phyloP scores from a whole-genome alignment of 1,140 invertebrate species.

The Nasonia vitripennis region DNA sequence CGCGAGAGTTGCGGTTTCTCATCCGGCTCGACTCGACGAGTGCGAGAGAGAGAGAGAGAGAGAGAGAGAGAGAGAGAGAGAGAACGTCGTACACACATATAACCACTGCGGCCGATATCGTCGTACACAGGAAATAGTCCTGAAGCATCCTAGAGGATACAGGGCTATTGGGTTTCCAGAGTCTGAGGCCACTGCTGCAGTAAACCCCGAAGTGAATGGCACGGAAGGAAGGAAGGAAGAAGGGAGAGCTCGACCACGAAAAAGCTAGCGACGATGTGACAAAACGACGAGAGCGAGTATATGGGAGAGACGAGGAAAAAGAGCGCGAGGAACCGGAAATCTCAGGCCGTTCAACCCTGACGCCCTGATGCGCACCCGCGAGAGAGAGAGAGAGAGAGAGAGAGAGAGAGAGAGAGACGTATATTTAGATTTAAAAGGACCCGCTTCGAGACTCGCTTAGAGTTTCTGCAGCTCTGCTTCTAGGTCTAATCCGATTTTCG shows the following conservation, averaged over 20 bases:
- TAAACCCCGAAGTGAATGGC: conserved; percentile 35
- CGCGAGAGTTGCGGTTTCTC: conserved; percentile 70
- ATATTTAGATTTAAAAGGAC: conserved; percentile 72
- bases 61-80: not conserved
- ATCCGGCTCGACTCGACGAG: conserved; percentile 64
- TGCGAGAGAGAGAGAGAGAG: not conserved
- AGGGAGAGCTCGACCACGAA: conserved; percentile 14
- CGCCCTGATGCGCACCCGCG: conserved; percentile 48
- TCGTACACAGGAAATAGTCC: conserved; percentile 73
- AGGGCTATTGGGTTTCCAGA: conserved; percentile 72
- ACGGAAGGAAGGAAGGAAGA: conserved; percentile 56
- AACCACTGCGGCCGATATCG: not conserved
- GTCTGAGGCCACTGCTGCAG: not conserved
- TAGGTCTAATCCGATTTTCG: conserved; percentile 60
- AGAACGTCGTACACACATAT: not conserved
- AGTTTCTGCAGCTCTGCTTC: not conserved
- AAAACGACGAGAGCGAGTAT: conserved; percentile 54
- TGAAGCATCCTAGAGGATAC: conserved; percentile 73
- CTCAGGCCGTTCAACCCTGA: conserved; percentile 71
- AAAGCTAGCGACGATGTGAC: not conserved
- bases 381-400: conserved; percentile 8
- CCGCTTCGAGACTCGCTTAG: not conserved
- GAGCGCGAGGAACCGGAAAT: conserved; percentile 69
- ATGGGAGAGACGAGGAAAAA: conserved; percentile 52
- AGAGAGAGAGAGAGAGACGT: conserved; percentile 12